Percentiles rank a stretch among this genome's conserved stretches.
phyloP scores from a whole-genome alignment of 1,140 invertebrate species.

The Rhizoglyphus robini region DNA sequence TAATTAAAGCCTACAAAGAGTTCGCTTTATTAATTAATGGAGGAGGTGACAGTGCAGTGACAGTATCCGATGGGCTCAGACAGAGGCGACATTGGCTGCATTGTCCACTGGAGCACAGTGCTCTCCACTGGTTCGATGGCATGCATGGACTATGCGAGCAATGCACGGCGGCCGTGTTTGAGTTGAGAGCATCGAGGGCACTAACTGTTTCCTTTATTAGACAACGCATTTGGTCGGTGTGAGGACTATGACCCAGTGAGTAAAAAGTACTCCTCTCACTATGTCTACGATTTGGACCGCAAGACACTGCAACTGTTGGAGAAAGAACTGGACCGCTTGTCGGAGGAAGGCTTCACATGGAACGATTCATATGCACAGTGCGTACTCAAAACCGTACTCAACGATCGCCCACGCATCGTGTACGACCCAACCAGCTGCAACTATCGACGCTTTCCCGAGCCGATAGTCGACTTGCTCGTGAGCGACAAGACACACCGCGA shows the following conservation, averaged over 20 bases:
- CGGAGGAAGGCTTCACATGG: neutral
- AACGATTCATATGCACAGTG: neutral
- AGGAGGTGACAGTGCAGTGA: too few relatives aligned
- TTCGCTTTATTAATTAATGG: too few relatives aligned
- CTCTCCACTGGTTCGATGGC: too few relatives aligned
- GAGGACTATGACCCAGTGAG: neutral
- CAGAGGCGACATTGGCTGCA: too few relatives aligned
- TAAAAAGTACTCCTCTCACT: neutral
- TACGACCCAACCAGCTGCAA: neutral
- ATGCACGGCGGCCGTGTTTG: too few relatives aligned
- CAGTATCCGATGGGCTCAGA: too few relatives aligned
- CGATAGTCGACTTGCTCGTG: too few relatives aligned
- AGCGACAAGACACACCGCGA: too few relatives aligned
- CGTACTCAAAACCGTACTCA: neutral
- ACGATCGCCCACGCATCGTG: conserved; percentile 10
- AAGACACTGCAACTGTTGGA: conserved; percentile 5
- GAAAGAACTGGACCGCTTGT: neutral
- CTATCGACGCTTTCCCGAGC: neutral
- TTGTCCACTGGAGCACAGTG: too few relatives aligned
- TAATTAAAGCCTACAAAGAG: too few relatives aligned
- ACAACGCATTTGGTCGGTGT: conserved; percentile 14
- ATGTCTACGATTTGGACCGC: neutral
- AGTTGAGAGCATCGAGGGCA: too few relatives aligned
- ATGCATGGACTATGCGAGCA: too few relatives aligned
- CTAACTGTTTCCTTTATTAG: neutral